These are phyloP conservation scores for Dendrolimus punctatus DNA, from an alignment of 1,140 invertebrate species.

Conservation along the genomic window DNA sequence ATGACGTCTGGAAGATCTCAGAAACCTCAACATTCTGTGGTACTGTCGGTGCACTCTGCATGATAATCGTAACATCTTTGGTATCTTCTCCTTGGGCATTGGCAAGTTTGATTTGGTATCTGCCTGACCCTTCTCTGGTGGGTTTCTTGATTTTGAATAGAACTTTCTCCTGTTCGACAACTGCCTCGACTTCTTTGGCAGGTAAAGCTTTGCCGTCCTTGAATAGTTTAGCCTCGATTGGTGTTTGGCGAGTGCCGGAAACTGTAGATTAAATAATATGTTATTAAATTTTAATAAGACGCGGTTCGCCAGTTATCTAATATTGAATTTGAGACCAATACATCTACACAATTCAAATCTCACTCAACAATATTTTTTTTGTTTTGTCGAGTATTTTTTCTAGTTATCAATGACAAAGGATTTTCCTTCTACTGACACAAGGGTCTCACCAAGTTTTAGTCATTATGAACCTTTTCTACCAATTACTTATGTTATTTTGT, in stretches of 20 bases:
- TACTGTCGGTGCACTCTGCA: constrained; percentile 89
- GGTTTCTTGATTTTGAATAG: constrained; percentile 94
- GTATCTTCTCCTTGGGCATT: constrained; percentile 92
- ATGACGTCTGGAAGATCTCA: constrained; percentile 94
- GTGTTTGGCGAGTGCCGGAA: constrained; percentile 87
- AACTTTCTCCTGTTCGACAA: constrained; percentile 91
- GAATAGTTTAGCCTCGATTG: constrained; percentile 89
- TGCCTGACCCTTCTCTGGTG: constrained; percentile 82
- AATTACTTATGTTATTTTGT: too few relatives aligned
- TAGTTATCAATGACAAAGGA: too few relatives aligned
- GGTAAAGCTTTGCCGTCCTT: constrained; percentile 91
- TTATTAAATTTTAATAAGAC: too few relatives aligned
- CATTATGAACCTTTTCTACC: too few relatives aligned
- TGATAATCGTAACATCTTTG: constrained; percentile 87
- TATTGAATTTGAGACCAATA: too few relatives aligned
- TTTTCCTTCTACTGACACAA: too few relatives aligned
- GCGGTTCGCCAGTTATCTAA: too few relatives aligned
- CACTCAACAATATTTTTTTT: too few relatives aligned
- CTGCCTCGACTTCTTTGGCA: constrained; percentile 90
- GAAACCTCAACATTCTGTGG: constrained; percentile 92
- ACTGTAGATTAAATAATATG: constrained; percentile 72
- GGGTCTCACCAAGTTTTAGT: too few relatives aligned
- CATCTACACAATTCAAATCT: too few relatives aligned
- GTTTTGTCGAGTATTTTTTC: too few relatives aligned
- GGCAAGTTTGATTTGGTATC: constrained; percentile 88